Percentiles rank a stretch among this genome's conserved stretches.
Conservation (phyloP, 2,888 invertebrate genomes). For the Leuctra nigra region DNA sequence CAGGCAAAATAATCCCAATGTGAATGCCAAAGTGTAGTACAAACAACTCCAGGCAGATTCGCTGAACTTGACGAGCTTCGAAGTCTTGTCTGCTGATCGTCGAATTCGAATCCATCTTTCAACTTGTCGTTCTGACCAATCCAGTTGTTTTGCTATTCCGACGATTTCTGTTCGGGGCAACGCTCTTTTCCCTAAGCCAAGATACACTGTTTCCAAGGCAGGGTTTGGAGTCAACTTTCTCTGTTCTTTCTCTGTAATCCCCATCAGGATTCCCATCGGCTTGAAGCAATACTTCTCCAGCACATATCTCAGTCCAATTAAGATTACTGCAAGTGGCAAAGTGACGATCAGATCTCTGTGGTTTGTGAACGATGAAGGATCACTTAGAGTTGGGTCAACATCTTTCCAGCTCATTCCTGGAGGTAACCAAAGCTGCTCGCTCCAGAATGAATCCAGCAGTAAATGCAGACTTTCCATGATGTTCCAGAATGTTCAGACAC, state of each 20-base stretch:
- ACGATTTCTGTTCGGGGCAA: slow-evolving; percentile 73
- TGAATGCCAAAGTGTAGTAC: slow-evolving; percentile 76
- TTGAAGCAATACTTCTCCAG: slow-evolving; percentile 40
- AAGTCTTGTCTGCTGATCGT: slow-evolving; percentile 78
- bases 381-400: slow-evolving; percentile 41
- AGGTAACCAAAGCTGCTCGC: slow-evolving; percentile 60
- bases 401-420: slow-evolving; percentile 43
- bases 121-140: slow-evolving; percentile 77
- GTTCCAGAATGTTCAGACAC: no score
- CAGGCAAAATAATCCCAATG: slow-evolving; percentile 69
- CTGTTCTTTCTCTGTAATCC: slow-evolving; percentile 53
- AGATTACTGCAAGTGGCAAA: slow-evolving; percentile 39
- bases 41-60: slow-evolving; percentile 81
- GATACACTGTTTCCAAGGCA: slow-evolving; percentile 69
- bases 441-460: slow-evolving; percentile 73
- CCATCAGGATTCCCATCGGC: slow-evolving; percentile 36
- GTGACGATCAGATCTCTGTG: slow-evolving; percentile 39
- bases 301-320: slow-evolving; percentile 40
- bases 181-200: slow-evolving; percentile 47
- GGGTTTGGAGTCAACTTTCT: slow-evolving; percentile 67
- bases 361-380: slow-evolving; percentile 53
- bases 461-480: no score
- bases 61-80: slow-evolving; percentile 83
- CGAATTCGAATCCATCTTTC: slow-evolving; percentile 87
- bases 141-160: slow-evolving; percentile 72